These are phyloP conservation scores for Dolichopus griseipennis DNA, from an alignment of 2,888 invertebrate species.

Conservation along the genomic window DNA sequence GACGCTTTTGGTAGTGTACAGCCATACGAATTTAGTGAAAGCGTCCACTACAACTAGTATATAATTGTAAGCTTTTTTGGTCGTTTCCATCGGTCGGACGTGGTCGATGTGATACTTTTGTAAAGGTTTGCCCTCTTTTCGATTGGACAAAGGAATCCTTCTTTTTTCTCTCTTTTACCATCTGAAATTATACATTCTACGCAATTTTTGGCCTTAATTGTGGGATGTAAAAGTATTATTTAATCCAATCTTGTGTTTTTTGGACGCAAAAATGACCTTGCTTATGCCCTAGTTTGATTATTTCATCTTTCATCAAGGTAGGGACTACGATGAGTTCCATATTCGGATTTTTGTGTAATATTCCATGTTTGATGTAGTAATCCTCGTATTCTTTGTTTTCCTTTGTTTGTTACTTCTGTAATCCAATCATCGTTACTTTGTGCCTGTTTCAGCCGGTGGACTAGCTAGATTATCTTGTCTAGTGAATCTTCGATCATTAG, in stretches of 20 bases:
- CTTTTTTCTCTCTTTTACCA: conserved; percentile 18
- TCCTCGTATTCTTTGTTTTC: conserved; percentile 18
- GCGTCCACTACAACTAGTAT: conserved; percentile 18
- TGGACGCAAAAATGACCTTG: conserved; percentile 21
- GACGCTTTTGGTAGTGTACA: conserved; percentile 7
- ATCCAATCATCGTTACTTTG: conserved; percentile 19
- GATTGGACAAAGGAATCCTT: conserved; percentile 18
- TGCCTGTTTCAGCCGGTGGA: conserved; percentile 14
- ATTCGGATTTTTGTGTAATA: conserved; percentile 16
- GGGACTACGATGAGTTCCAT: conserved; percentile 19
- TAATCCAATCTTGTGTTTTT: conserved; percentile 19
- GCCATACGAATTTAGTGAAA: conserved; percentile 16
- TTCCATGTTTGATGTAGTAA: conserved; percentile 17
- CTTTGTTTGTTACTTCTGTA: conserved; percentile 16
- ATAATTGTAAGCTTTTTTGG: conserved; percentile 18
- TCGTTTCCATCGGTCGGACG: conserved; percentile 16
- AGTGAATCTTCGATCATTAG: conserved; percentile 17
- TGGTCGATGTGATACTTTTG: conserved; percentile 18
- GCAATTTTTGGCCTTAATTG: conserved; percentile 19
- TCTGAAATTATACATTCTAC: conserved; percentile 20
- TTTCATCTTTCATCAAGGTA: conserved; percentile 17
- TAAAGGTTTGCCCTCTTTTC: conserved; percentile 19
- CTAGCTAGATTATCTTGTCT: no score
- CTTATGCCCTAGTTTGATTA: conserved; percentile 13
- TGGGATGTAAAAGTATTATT: conserved; percentile 20